These are phyloP conservation scores for Neoscelio sp. DNA, from an alignment of 2,888 invertebrate species.

Conservation along the genomic window DNA sequence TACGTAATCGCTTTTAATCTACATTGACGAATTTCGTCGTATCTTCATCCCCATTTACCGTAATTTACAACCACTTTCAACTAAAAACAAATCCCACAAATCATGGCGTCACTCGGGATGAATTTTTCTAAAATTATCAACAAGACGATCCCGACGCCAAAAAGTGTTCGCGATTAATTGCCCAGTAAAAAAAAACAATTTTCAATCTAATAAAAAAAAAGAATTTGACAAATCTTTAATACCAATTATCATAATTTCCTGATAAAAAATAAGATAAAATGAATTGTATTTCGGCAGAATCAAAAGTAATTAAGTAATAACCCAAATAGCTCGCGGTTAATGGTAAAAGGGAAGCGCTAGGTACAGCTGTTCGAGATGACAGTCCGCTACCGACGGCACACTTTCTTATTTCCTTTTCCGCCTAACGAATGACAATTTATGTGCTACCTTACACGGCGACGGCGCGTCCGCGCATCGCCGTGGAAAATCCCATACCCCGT, in stretches of 20 bases:
- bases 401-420: slow-evolving; percentile 1
- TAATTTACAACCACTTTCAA: slow-evolving; percentile 5
- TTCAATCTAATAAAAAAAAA: too few species aligned
- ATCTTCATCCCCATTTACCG: background rate
- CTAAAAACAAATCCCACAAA: slow-evolving; percentile 1
- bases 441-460: background rate
- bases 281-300: background rate
- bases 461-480: background rate
- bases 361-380: slow-evolving; percentile 7
- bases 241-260: too few species aligned
- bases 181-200: too few species aligned
- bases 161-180: background rate
- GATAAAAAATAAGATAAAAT: slow-evolving; percentile 2
- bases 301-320: background rate
- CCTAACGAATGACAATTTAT: slow-evolving; percentile 30
- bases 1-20: slow-evolving; percentile 23
- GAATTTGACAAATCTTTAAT: too few species aligned
- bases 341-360: background rate
- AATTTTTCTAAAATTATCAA: background rate
- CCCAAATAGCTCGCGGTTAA: background rate
- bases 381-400: slow-evolving; percentile 26
- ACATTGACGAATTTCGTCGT: slow-evolving; percentile 9
- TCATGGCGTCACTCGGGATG: background rate
- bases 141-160: background rate
- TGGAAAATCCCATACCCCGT: background rate